phyloP scores from a whole-genome alignment of 2,797 vertebrate species.

The Trachurus trachurus region DNA sequence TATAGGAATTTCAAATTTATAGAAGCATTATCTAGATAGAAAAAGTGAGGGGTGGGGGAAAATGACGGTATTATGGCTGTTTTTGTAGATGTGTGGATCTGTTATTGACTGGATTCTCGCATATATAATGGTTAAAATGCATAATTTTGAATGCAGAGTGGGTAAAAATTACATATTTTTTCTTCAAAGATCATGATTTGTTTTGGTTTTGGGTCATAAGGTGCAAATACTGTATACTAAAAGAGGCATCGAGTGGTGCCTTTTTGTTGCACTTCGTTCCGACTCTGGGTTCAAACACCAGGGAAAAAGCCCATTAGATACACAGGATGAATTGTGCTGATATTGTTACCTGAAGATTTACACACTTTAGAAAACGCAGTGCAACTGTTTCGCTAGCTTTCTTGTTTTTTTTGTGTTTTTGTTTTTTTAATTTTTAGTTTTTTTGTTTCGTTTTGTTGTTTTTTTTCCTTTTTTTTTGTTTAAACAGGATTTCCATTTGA shows the following conservation, averaged over 20 bases:
- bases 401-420: constrained; percentile 55
- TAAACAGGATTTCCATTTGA: constrained; percentile 71
- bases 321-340: constrained; percentile 93
- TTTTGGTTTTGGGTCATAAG: constrained; percentile 88
- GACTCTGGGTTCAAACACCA: constrained; percentile 73
- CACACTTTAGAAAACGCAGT: constrained; percentile 88
- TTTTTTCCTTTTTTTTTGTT: constrained; percentile 55
- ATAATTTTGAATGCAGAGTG: constrained; percentile 65
- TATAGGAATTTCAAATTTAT: constrained; percentile 87
- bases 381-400: constrained; percentile 85
- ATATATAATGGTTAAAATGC: constrained; percentile 70
- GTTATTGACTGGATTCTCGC: constrained; percentile 74
- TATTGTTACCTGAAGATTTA: constrained; percentile 95
- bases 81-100: constrained; percentile 74
- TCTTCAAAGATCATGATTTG: constrained; percentile 75
- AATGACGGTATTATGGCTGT: constrained; percentile 80
- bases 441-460: constrained; percentile 36
- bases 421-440: constrained; percentile 58
- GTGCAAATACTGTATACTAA: constrained; percentile 87
- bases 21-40: constrained; percentile 87
- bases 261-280: constrained; percentile 79
- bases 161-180: constrained; percentile 69
- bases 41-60: constrained; percentile 73
- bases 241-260: constrained; percentile 84
- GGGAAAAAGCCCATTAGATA: constrained; percentile 79